phyloP scores from a whole-genome alignment of 2,888 invertebrate species.

The Nomada goodeniana region DNA sequence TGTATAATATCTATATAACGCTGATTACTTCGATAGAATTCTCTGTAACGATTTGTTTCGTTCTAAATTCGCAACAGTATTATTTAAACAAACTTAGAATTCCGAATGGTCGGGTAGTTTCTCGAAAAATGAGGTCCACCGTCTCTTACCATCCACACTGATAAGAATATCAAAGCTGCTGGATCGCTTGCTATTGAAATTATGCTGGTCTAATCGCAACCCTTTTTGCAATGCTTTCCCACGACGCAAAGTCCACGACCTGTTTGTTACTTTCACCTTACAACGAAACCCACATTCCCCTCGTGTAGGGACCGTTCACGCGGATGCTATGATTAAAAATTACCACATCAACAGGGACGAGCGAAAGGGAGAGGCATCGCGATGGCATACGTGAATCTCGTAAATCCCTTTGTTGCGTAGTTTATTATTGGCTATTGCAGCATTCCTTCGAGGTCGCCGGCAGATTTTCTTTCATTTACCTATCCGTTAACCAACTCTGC shows the following conservation, averaged over 20 bases:
- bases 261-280: slow-evolving; percentile 52
- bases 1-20: no score
- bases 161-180: neutral
- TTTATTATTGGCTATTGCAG: slow-evolving; percentile 10
- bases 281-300: slow-evolving; percentile 15
- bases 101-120: neutral
- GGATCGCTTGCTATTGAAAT: no score
- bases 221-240: slow-evolving; percentile 29
- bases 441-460: slow-evolving; percentile 37
- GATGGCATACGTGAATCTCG: slow-evolving; percentile 34
- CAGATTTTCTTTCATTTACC: slow-evolving; percentile 9
- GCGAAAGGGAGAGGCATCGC: slow-evolving; percentile 44
- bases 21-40: no score
- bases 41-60: no score
- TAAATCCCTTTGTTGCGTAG: slow-evolving; percentile 31
- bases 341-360: slow-evolving; percentile 18
- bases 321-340: slow-evolving; percentile 48
- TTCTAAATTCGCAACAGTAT: no score
- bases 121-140: neutral
- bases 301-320: slow-evolving; percentile 24
- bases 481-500: neutral
- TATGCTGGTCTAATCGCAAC: slow-evolving; percentile 24
- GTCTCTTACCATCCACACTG: neutral
- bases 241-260: slow-evolving; percentile 29
- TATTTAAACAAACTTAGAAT: neutral